Base-by-base conservation (phyloP, 2,797 vertebrate genomes). In the Tokudaia muenninki region DNA sequence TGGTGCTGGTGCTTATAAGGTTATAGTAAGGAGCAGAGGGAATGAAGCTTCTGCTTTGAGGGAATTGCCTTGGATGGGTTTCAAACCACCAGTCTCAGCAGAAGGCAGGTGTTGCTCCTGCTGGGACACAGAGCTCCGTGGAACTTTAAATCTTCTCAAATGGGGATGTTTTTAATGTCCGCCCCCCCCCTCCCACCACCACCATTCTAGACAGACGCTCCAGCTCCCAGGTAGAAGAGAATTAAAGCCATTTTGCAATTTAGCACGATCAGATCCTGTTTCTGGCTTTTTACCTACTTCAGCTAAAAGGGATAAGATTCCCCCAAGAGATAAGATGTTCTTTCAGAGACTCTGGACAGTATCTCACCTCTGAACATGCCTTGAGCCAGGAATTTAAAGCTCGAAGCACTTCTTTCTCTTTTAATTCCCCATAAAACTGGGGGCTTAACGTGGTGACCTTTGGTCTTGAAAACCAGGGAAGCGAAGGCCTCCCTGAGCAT, bases 251-350 rank as follows among this genome's bases (percentile, higher is more conserved):
- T 81, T 81, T 92, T 75, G 57, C 63, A 79, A 47, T 50, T 61
- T 80, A 79, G 61, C 12, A 92, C n/a, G 24, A 79, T 74, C 79
- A 63, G 79, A 94, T 79, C 24, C 24, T 65, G 37, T 55, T 79
- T 92, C 79, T 90, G 63, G 55, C 79, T 94, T 94, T 94, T 80
- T 87, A 92, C 80, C 31, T 80, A 67, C 79, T 63, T 96, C n/a
- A 19, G 16, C 90, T 94, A 29, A 92, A 94, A 70, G 61, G 87
- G 80, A 50, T 82, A 37, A 78, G 52, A 75, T 92, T 72, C 52
- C n/a, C 72, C 26, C 34, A 86, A 90, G 74, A 94, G 86, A 94
- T 65, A 80, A 84, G 63, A 83, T 52, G 7, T 74, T 90, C 79
- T 86, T 91, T 96, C 75, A 59, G 10, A 75, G 70, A 96, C 50